phyloP scores from a whole-genome alignment of 2,888 invertebrate genomes.

The Drosophila lacicola region DNA sequence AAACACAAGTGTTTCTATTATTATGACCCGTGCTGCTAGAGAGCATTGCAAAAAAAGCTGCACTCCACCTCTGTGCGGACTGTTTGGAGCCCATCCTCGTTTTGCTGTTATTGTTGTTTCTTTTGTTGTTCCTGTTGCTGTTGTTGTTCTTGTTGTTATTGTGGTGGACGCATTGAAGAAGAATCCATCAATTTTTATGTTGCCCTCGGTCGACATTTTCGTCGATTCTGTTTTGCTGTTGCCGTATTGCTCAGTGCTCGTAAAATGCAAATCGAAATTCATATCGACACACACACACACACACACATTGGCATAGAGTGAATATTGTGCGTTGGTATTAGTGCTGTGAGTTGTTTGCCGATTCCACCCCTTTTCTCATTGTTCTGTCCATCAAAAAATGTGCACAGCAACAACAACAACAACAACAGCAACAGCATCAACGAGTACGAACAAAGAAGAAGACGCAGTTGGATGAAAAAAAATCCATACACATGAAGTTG shows the following conservation, averaged over 20 bases:
- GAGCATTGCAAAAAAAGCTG: constrained; percentile 51
- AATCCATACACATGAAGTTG: constrained; percentile 66
- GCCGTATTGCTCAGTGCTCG: constrained; percentile 51
- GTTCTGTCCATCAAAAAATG: constrained; percentile 84
- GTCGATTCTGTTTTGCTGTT: constrained; percentile 71
- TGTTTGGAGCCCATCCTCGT: constrained; percentile 26
- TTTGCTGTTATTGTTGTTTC: constrained; percentile 34
- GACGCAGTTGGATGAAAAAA: constrained; percentile 45
- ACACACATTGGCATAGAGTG: constrained; percentile 28
- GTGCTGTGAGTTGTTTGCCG: constrained; percentile 62
- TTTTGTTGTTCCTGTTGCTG: constrained; percentile 16
- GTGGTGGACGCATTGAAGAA: constrained; percentile 72
- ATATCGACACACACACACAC: constrained; percentile 50
- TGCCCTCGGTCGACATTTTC: constrained; percentile 77
- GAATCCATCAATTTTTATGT: constrained; percentile 83
- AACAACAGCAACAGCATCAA: constrained; percentile 26
- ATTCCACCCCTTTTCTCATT: constrained; percentile 85
- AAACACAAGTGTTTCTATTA: constrained; percentile 31
- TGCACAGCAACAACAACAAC: constrained; percentile 46
- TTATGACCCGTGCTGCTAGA: constrained; percentile 34
- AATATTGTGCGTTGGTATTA: constrained; percentile 43
- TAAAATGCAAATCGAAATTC: constrained; percentile 83
- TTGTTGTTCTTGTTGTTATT: constrained; percentile 40
- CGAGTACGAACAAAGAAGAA: constrained; percentile 48
- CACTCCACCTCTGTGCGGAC: constrained; percentile 24